A percentile compares a stretch with the other conserved stretches of the same genome.
Evolutionary conservation across 2,113 vertebrate species (phyloP).

Genomic region (Nycticryphes semicollaris): DNA sequence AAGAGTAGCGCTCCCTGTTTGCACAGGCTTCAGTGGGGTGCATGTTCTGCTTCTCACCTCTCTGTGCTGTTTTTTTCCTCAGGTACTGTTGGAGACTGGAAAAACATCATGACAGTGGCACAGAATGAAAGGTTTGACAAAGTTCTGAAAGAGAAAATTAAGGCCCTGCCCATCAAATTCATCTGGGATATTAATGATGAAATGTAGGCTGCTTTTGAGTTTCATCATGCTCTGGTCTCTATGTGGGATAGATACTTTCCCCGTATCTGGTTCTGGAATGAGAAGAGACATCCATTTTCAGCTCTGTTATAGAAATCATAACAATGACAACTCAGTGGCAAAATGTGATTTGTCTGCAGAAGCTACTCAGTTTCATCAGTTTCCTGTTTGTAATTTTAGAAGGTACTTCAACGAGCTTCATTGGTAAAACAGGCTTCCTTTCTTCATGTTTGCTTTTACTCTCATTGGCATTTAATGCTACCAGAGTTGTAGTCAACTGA

Average conservation of each 20-base stretch:
- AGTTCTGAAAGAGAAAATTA: slow-evolving; percentile 28
- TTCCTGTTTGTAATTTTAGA: background rate
- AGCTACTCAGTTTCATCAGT: background rate
- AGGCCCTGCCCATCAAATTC: slow-evolving; percentile 51
- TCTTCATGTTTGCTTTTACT: background rate
- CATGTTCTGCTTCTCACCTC: background rate
- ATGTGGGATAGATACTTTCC: no score
- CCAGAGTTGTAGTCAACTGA: background rate
- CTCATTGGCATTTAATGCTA: background rate
- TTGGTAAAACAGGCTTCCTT: background rate
- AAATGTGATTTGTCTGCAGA: background rate
- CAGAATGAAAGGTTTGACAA: slow-evolving; percentile 63
- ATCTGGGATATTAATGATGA: slow-evolving; percentile 49
- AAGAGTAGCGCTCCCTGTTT: background rate
- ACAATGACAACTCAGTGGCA: background rate
- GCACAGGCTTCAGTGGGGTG: background rate
- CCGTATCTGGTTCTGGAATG: background rate
- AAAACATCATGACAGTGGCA: slow-evolving; percentile 51
- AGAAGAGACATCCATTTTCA: background rate
- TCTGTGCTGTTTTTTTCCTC: background rate
- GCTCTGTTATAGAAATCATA: background rate
- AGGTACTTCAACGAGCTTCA: background rate
- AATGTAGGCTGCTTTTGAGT: background rate
- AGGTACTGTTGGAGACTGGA: slow-evolving; percentile 68
- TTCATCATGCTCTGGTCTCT: background rate